phyloP scores from a whole-genome alignment of 2,797 vertebrate genomes.

The Luscinia megarhynchos region DNA sequence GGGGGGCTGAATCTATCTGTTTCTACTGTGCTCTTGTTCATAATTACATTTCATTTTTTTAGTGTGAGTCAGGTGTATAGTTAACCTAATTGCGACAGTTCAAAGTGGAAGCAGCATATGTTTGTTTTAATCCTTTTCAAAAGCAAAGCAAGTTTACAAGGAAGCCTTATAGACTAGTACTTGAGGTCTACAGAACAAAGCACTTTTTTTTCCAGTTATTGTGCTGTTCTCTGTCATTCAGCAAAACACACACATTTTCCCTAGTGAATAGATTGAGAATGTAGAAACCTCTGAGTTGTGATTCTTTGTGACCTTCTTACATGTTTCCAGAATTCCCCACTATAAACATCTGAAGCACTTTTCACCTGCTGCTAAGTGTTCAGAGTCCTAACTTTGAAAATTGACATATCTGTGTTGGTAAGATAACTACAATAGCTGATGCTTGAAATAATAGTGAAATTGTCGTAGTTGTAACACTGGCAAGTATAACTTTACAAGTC shows the following conservation, averaged over 20 bases:
- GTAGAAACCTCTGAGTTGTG: neutral
- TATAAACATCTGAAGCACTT: neutral
- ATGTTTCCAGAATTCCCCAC: neutral
- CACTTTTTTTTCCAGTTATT: neutral
- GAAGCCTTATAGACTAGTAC: neutral
- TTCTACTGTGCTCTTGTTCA: neutral
- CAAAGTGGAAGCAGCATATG: neutral
- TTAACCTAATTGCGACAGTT: neutral
- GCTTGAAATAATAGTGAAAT: neutral
- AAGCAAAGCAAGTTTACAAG: neutral
- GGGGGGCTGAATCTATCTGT: neutral
- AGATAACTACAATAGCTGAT: neutral
- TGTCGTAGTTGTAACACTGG: neutral
- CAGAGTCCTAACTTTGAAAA: neutral
- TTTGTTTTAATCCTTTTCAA: neutral
- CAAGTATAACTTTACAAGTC: neutral
- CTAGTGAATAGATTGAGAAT: neutral
- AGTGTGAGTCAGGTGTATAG: neutral
- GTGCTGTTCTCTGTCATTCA: neutral
- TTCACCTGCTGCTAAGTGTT: neutral
- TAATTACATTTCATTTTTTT: conserved; percentile 22
- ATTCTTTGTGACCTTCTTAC: neutral
- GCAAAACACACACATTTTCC: neutral
- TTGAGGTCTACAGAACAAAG: neutral
- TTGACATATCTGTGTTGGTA: neutral